Evolutionary conservation across 2,888 invertebrate species (phyloP).

Genomic region (Dasypolia templi): DNA sequence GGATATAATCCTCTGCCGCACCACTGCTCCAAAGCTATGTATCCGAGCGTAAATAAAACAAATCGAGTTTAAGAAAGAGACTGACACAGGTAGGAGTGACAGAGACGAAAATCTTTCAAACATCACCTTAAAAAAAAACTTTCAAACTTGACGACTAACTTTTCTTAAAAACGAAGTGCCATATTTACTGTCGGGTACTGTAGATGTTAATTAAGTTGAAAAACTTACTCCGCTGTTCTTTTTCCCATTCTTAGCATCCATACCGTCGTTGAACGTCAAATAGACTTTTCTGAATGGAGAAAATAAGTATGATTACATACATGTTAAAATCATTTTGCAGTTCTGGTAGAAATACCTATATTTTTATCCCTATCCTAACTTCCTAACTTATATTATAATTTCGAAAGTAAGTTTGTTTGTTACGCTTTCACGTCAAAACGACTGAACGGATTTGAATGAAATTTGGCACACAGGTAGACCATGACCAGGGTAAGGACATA

Average conservation of each 20-base stretch:
- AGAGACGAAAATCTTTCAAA: not conserved
- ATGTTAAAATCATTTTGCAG: not conserved
- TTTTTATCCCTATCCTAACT: not conserved
- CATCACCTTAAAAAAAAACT: too few species aligned
- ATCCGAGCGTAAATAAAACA: not conserved
- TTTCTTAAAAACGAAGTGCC: not conserved
- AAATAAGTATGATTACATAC: slow-evolving; percentile 40
- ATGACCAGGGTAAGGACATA: too few species aligned
- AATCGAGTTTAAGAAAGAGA: not conserved
- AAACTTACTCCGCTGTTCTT: slow-evolving; percentile 81
- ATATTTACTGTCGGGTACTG: not conserved
- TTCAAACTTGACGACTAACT: too few species aligned
- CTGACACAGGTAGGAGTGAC: not conserved
- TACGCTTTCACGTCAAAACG: not conserved
- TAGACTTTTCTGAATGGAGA: slow-evolving; percentile 91
- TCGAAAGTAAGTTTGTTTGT: not conserved
- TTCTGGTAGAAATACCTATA: not conserved
- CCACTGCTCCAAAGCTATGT: too few species aligned
- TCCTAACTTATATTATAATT: too few species aligned
- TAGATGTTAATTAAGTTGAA: slow-evolving; percentile 13
- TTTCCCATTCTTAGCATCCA: slow-evolving; percentile 68
- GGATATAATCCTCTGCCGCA: too few species aligned
- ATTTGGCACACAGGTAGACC: too few species aligned
- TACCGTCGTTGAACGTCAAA: slow-evolving; percentile 91
- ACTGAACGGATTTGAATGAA: too few species aligned